Percentiles rank a stretch among this genome's conserved stretches.
phyloP scores from a whole-genome alignment of 1,140 invertebrate genomes.

The Drosophila pectinifera region DNA sequence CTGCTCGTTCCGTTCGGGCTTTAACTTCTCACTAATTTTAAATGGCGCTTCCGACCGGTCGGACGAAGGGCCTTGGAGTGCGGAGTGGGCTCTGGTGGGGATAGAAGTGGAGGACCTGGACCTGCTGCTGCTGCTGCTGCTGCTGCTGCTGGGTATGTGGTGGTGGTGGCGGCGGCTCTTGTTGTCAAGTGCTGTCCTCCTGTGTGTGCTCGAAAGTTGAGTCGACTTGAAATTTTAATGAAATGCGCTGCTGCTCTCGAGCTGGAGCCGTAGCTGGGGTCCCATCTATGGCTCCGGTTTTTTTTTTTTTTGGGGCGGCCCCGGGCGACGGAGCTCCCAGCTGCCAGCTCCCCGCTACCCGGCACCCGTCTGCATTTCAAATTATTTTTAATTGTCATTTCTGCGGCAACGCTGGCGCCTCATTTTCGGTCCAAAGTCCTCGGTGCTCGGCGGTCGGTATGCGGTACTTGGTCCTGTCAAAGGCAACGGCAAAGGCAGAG shows the following conservation, averaged over 20 bases:
- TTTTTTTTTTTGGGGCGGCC: neutral
- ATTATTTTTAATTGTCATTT: constrained; percentile 82
- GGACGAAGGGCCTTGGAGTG: neutral
- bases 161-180: constrained; percentile 32
- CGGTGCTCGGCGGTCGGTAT: neutral
- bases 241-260: constrained; percentile 62
- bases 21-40: constrained; percentile 79
- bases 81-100: constrained; percentile 14
- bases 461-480: constrained; percentile 23
- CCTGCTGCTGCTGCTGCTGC: neutral
- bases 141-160: neutral
- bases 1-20: constrained; percentile 40
- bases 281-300: constrained; percentile 24
- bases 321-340: neutral
- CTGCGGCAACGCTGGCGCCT: constrained; percentile 37
- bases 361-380: constrained; percentile 66
- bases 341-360: too few species aligned
- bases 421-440: constrained; percentile 27
- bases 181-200: constrained; percentile 54
- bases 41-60: constrained; percentile 58
- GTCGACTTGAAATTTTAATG: constrained; percentile 79
- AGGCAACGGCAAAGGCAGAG: constrained; percentile 33
- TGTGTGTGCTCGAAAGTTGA: constrained; percentile 63
- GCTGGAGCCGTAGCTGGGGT: constrained; percentile 16
- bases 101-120: constrained; percentile 31